Evolutionary conservation across 2,113 vertebrate genomes (phyloP).

Genomic region (Lates calcarifer): DNA sequence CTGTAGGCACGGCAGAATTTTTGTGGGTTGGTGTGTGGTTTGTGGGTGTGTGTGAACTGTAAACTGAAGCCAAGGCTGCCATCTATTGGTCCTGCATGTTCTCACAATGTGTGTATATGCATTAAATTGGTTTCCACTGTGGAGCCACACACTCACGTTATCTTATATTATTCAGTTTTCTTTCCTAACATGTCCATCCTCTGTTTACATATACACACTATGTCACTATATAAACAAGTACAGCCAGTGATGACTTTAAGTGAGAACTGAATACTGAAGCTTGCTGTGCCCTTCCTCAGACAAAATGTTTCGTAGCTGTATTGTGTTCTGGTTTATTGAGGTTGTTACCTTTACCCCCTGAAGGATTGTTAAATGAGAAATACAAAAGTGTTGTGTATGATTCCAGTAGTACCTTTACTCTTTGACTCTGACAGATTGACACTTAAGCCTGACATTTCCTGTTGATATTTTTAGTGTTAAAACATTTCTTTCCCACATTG

Average conservation of each 20-base stretch:
- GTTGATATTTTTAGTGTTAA: background rate
- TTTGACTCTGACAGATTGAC: slow-evolving; percentile 12
- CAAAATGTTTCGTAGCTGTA: background rate
- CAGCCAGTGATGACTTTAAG: background rate
- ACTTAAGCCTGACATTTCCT: background rate
- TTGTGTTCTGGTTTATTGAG: background rate
- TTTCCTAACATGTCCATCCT: background rate
- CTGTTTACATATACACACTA: background rate
- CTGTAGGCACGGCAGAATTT: background rate
- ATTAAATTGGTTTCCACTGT: background rate
- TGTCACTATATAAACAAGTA: background rate
- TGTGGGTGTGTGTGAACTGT: slow-evolving; percentile 34
- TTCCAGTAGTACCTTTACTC: background rate
- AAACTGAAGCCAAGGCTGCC: slow-evolving; percentile 76
- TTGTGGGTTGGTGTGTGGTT: no score
- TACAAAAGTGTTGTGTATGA: background rate
- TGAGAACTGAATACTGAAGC: background rate
- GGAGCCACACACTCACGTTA: slow-evolving; percentile 12
- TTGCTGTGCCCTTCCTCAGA: background rate
- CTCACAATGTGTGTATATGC: background rate
- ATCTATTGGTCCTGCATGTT: slow-evolving; percentile 68
- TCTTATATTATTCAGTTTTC: background rate
- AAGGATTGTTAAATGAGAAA: background rate
- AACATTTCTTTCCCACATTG: background rate
- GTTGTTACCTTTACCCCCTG: background rate